These are phyloP conservation scores for Brachyistius frenatus DNA, from an alignment of 2,113 vertebrate genomes.

Conservation along the genomic window DNA sequence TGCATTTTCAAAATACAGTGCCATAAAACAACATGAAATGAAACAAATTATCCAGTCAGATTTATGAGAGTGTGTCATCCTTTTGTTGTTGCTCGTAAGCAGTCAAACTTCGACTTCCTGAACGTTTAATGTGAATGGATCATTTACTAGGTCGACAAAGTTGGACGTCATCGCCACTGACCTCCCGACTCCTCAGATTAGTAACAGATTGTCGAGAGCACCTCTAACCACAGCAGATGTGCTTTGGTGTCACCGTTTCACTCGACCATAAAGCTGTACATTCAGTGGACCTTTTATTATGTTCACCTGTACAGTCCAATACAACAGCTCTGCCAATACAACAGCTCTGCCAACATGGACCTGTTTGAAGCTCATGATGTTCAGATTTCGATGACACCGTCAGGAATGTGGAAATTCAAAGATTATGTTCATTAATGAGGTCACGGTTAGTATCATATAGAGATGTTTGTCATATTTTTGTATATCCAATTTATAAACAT, in stretches of 20 bases:
- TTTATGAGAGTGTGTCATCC: neutral
- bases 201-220: neutral
- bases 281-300: neutral
- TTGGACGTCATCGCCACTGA: neutral
- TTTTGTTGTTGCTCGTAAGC: neutral
- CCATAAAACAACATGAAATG: neutral
- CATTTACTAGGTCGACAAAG: neutral
- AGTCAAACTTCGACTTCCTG: neutral
- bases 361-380: neutral
- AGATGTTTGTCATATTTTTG: too few relatives aligned
- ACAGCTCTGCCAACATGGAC: neutral
- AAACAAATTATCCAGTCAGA: neutral
- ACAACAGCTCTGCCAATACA: neutral
- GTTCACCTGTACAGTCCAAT: neutral
- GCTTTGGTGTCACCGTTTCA: neutral
- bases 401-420: too few relatives aligned
- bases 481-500: too few relatives aligned
- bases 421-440: too few relatives aligned
- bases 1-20: neutral
- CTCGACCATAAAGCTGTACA: neutral
- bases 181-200: neutral
- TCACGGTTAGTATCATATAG: too few relatives aligned
- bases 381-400: neutral
- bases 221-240: neutral
- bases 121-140: neutral